Conservation (phyloP, 2,797 vertebrate species). For the Poeciliopsis turneri region DNA sequence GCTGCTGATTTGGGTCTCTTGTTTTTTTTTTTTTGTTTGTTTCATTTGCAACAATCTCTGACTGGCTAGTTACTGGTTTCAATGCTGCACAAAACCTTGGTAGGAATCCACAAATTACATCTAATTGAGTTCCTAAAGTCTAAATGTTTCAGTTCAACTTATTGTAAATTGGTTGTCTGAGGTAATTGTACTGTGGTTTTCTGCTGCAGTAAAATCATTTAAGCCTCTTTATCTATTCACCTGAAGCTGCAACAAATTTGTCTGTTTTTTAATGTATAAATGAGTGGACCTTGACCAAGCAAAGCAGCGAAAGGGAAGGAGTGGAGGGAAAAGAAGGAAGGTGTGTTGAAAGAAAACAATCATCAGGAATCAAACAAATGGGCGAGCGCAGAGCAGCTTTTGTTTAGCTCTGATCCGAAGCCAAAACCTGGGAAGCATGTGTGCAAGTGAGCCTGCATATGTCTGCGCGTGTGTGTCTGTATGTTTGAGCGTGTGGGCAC, state of each 20-base stretch:
- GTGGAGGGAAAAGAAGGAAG: conserved; percentile 29
- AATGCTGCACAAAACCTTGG: background rate
- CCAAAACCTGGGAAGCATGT: conserved; percentile 55
- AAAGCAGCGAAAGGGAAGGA: conserved; percentile 25
- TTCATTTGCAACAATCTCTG: background rate
- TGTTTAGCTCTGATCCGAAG: conserved; percentile 66
- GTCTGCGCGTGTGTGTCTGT: conserved; percentile 27
- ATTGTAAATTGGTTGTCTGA: background rate
- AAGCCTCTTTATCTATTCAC: background rate
- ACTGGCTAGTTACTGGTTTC: background rate
- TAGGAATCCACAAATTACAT: background rate
- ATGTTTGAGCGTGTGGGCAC: conserved; percentile 14
- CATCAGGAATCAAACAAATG: conserved; percentile 56
- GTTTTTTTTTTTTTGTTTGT: background rate
- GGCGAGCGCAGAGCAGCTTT: conserved; percentile 52
- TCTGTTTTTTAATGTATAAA: background rate
- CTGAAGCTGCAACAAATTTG: background rate
- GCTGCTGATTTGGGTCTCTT: background rate
- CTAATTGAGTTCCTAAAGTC: background rate
- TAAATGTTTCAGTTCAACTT: background rate
- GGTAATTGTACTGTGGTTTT: background rate
- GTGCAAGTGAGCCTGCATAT: conserved; percentile 15
- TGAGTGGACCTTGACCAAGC: conserved; percentile 12
- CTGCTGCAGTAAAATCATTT: background rate
- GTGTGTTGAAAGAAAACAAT: conserved; percentile 50